These are phyloP conservation scores for Anthopleura xanthogrammica DNA, from an alignment of 92 coral and sea anemone genomes.

Conservation along the genomic window DNA sequence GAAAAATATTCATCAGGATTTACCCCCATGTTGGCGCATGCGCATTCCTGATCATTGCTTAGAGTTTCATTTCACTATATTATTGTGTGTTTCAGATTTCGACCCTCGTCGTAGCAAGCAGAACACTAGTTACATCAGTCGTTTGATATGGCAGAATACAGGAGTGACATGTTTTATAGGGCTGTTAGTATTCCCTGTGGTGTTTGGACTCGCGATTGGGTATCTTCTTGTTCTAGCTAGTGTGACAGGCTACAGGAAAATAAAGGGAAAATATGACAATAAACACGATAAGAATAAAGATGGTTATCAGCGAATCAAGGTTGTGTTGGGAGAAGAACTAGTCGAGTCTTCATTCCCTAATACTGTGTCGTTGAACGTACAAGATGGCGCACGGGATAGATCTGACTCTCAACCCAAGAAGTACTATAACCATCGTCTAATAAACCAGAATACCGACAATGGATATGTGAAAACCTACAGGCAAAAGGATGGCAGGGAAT, in stretches of 20 bases:
- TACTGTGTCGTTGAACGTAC: slow-evolving; percentile 84
- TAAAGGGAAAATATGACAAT: slow-evolving; percentile 56
- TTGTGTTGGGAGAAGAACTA: slow-evolving; percentile 81
- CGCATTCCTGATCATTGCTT: not conserved
- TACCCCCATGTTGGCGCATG: not conserved
- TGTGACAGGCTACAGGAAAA: slow-evolving; percentile 76
- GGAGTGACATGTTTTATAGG: slow-evolving; percentile 83
- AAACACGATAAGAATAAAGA: slow-evolving; percentile 56
- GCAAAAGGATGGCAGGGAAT: slow-evolving; percentile 26
- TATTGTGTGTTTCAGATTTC: slow-evolving; percentile 50
- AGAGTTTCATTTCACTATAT: not conserved
- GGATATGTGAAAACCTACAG: slow-evolving; percentile 59
- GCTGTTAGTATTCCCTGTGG: slow-evolving; percentile 74
- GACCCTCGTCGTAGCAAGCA: slow-evolving; percentile 81
- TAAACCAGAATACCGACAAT: slow-evolving; percentile 61
- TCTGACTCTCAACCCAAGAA: slow-evolving; percentile 33
- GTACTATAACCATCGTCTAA: slow-evolving; percentile 63
- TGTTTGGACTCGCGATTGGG: slow-evolving; percentile 90
- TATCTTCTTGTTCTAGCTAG: slow-evolving; percentile 72
- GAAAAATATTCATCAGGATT: not conserved
- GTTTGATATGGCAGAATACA: slow-evolving; percentile 85
- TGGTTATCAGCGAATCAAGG: slow-evolving; percentile 77
- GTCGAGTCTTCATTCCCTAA: slow-evolving; percentile 90
- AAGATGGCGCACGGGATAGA: slow-evolving; percentile 51
- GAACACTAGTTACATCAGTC: slow-evolving; percentile 66